Percentiles rank a stretch among this genome's conserved stretches.
Evolutionary conservation across 2,888 invertebrate genomes (phyloP).

Genomic region (Myopa testacea): DNA sequence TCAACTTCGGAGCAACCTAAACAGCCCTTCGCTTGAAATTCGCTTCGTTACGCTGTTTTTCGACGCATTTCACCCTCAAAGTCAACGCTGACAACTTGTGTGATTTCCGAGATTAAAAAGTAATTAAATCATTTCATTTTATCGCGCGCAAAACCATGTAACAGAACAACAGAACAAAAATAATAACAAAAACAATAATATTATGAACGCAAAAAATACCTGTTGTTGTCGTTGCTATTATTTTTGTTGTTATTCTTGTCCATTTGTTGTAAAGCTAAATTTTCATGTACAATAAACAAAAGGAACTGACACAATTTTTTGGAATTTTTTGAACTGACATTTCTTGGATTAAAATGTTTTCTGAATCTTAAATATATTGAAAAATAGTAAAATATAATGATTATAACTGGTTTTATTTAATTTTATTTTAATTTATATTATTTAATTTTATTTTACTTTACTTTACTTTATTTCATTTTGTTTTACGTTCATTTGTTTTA

Average conservation of each 20-base stretch:
- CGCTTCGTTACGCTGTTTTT: background rate
- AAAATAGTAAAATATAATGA: too few relatives aligned
- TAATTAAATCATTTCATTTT: slow-evolving; percentile 42
- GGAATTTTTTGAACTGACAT: too few relatives aligned
- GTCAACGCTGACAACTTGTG: slow-evolving; percentile 36
- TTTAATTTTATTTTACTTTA: too few relatives aligned
- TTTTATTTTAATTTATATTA: too few relatives aligned
- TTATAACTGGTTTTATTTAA: too few relatives aligned
- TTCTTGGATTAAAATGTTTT: too few relatives aligned
- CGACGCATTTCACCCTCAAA: background rate
- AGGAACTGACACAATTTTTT: too few relatives aligned
- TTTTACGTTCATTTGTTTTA: too few relatives aligned
- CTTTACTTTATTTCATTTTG: too few relatives aligned
- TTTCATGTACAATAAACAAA: slow-evolving; percentile 1
- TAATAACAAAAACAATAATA: background rate
- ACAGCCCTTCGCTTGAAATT: background rate
- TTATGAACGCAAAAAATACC: background rate
- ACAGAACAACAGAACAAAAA: slow-evolving; percentile 8
- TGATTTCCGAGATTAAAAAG: slow-evolving; percentile 41
- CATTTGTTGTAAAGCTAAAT: background rate
- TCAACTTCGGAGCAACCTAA: background rate
- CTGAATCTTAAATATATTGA: too few relatives aligned
- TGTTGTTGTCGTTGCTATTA: background rate
- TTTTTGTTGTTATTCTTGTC: background rate
- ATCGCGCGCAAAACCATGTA: slow-evolving; percentile 24